Base-by-base conservation (phyloP, 2,888 invertebrate species). In the Nymphalis polychloros region DNA sequence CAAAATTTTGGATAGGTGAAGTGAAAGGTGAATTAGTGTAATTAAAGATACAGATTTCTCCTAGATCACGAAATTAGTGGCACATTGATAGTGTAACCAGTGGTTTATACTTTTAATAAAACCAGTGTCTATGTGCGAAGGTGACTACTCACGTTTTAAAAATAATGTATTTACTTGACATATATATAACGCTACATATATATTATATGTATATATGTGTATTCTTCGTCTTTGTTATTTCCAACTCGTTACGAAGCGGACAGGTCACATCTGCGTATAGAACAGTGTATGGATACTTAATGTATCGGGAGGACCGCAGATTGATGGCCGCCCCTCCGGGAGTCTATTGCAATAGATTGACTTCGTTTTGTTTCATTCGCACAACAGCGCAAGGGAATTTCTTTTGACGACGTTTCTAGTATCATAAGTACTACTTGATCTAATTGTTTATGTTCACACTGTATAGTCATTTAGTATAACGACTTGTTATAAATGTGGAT, bases 291-390 rank as follows among this genome's bases (percentile, higher is more conserved):
- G 84, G 86, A 84, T 84, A 85, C 83, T 86, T 78, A 84, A 85
- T 87, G 88, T 88, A 88, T 86, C 85, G 83, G 79, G 84, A 82
- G 85, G 83, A 81, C 76, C 78, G 78, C 82, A 89, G 90, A 90
- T 90, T 89, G 90, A 90, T 90, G 89, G 82, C 74, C 76, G 74
- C 77, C 72, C 76, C 77, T 78, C 62, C 80, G 79, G 78, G 75
- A 76, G 73, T 70, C 74, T 78, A 81, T 80, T 76, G 80, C 81
- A 77, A 75, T 80, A 84, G 80, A 85, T 86, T 81, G 82, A 79
- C 79, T 79, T 82, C 77, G 80, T 84, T 85, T 72, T 69, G 75
- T 70, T 73, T 75, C 65, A 72, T 71, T 68, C 41, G 35, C 64
- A 50, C 62, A 41, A 62, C 61, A 27, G 64, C 67, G 59, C 65